A percentile compares a stretch with the other conserved stretches of the same genome.
Evolutionary conservation across 2,113 vertebrate genomes (phyloP).

Genomic region (Saccopteryx leptura): DNA sequence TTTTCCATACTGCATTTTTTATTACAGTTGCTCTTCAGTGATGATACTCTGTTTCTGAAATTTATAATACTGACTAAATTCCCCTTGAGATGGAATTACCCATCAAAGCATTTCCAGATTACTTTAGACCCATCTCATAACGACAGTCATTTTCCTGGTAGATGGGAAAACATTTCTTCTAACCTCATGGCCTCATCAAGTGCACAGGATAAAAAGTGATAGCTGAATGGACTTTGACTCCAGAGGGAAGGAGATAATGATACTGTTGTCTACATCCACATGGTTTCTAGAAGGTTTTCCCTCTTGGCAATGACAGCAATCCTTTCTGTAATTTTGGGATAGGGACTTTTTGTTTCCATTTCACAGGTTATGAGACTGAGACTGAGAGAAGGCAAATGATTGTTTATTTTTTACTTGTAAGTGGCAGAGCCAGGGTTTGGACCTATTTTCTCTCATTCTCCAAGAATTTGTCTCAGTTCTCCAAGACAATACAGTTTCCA

Average conservation of each 20-base stretch:
- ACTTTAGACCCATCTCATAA: background rate
- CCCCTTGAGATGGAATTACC: constrained; percentile 39
- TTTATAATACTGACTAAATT: constrained; percentile 51
- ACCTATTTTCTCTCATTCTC: background rate
- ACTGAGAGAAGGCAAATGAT: background rate
- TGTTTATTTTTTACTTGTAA: background rate
- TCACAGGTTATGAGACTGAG: background rate
- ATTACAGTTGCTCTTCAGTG: constrained; percentile 31
- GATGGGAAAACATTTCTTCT: background rate
- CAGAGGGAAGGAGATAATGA: background rate
- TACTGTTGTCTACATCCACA: background rate
- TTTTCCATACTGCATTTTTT: constrained; percentile 49
- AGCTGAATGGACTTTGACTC: background rate
- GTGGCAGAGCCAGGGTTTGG: background rate
- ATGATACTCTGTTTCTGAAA: constrained; percentile 22
- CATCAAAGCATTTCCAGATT: constrained; percentile 29
- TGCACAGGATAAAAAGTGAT: background rate
- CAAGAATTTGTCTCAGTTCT: background rate
- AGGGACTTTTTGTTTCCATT: background rate
- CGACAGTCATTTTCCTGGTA: constrained; percentile 54
- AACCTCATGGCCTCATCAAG: background rate
- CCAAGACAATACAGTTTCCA: background rate
- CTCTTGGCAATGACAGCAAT: background rate
- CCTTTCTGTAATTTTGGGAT: background rate
- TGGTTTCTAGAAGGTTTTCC: background rate